phyloP scores from a whole-genome alignment of 2,797 vertebrate genomes.

The Leuciscus waleckii region DNA sequence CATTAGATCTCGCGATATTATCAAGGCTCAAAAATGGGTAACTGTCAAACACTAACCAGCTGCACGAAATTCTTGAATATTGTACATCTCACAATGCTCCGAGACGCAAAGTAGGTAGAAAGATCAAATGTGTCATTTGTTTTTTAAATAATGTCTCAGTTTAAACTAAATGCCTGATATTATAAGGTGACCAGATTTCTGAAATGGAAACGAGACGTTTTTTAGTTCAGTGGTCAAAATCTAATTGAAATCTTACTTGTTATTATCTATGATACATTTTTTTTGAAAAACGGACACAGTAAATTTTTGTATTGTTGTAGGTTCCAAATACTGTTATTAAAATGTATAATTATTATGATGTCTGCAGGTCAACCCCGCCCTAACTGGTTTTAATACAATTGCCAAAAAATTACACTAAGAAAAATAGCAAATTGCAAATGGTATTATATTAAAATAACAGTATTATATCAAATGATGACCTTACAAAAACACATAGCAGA shows the following conservation, averaged over 20 bases:
- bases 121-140: neutral
- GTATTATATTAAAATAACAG: neutral
- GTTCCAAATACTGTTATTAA: neutral
- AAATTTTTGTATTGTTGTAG: neutral
- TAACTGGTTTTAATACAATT: neutral
- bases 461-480: no score
- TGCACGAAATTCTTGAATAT: neutral
- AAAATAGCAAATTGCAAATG: neutral
- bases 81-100: neutral
- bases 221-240: neutral
- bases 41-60: slow-evolving; percentile 11
- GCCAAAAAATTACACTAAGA: neutral
- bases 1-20: slow-evolving; percentile 30
- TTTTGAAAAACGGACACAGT: no score
- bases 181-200: neutral
- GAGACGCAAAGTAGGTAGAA: slow-evolving; percentile 2
- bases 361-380: neutral
- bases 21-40: neutral
- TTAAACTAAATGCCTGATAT: neutral
- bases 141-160: neutral
- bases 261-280: no score
- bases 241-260: neutral
- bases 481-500: neutral
- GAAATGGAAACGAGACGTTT: neutral
- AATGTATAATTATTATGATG: neutral